These are phyloP conservation scores for Gallinago stenura DNA, from an alignment of 2,797 vertebrate species.

Conservation along the genomic window DNA sequence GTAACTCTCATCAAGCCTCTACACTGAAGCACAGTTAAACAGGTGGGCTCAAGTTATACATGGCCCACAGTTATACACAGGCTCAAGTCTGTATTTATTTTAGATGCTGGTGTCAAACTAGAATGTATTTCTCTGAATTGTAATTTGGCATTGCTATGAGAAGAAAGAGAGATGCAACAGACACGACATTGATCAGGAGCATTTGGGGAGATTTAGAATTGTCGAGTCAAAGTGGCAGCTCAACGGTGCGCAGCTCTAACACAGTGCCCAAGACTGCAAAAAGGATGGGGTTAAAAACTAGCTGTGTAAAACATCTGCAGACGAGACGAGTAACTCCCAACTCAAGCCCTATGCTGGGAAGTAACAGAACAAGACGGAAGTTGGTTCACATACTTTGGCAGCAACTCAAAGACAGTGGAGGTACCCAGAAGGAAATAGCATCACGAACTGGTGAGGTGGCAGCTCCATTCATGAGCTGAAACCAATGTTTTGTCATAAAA, in stretches of 20 bases:
- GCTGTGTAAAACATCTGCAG: not conserved
- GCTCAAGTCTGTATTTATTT: not conserved
- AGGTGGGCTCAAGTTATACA: too few relatives aligned
- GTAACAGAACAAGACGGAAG: not conserved
- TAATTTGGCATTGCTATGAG: not conserved
- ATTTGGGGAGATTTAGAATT: not conserved
- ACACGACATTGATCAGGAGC: not conserved
- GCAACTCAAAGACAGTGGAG: not conserved
- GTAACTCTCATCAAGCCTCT: not conserved
- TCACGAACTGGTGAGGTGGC: not conserved
- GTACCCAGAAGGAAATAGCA: not conserved
- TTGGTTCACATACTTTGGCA: not conserved
- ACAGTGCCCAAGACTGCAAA: not conserved
- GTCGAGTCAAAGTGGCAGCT: not conserved
- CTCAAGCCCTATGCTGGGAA: not conserved
- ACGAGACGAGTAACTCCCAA: not conserved
- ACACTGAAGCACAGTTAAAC: not conserved
- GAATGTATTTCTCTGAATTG: not conserved
- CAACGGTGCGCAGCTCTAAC: not conserved
- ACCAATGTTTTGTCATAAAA: not conserved
- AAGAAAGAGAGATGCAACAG: not conserved
- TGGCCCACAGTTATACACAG: too few relatives aligned
- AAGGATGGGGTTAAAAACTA: not conserved
- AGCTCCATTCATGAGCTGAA: constrained; percentile 3
- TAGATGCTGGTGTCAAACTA: not conserved